Conservation (phyloP, 2,797 vertebrate species). For the Crax fasciolata region DNA sequence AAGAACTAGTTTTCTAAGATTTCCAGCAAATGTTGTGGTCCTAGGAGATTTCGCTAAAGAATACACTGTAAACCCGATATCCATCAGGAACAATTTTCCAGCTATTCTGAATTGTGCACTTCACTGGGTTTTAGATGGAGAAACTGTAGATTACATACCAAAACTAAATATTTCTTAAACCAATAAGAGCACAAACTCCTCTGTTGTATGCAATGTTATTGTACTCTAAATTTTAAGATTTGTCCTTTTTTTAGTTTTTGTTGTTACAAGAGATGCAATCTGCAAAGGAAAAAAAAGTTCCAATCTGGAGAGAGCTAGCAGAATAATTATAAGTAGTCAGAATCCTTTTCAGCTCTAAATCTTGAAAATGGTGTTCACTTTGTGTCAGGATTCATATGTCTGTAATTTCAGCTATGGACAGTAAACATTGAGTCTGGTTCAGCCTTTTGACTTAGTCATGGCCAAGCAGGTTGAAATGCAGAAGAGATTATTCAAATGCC, state of each 20-base stretch:
- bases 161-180: neutral
- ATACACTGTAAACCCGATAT: neutral
- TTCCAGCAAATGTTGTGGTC: neutral
- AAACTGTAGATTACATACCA: neutral
- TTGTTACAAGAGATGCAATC: neutral
- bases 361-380: neutral
- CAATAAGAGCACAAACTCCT: neutral
- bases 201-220: neutral
- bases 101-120: neutral
- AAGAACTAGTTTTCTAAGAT: neutral
- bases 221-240: neutral
- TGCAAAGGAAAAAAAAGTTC: neutral
- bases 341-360: neutral
- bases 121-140: neutral
- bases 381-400: neutral
- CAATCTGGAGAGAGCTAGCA: neutral
- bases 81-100: neutral
- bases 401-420: slow-evolving; percentile 5
- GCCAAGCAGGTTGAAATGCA: neutral
- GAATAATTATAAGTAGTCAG: neutral
- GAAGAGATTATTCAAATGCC: neutral
- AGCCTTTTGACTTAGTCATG: neutral
- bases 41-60: neutral
- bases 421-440: slow-evolving; percentile 12
- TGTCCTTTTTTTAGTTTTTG: neutral